phyloP scores from a whole-genome alignment of 2,888 invertebrate genomes.

The Tolmerus cingulatus region DNA sequence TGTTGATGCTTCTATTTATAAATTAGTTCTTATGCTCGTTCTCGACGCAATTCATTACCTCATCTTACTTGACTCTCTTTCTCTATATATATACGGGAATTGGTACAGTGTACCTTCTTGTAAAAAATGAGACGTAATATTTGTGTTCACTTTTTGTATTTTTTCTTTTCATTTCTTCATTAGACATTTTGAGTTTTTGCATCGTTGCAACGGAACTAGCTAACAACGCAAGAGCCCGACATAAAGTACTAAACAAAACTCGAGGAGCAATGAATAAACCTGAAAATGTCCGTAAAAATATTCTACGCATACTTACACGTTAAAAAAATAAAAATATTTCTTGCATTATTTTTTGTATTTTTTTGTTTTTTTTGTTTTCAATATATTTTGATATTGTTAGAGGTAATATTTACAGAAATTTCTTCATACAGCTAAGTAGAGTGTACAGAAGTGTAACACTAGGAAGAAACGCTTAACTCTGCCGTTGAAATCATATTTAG shows the following conservation, averaged over 20 bases:
- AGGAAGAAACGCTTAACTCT: constrained; percentile 4
- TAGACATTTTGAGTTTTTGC: not conserved
- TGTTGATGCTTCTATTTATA: not conserved
- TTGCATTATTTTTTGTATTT: constrained; percentile 27
- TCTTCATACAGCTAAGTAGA: not conserved
- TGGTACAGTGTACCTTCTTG: not conserved
- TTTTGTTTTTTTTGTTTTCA: not conserved
- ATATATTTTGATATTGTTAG: not conserved
- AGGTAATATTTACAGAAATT: constrained; percentile 25
- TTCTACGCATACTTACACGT: constrained; percentile 21
- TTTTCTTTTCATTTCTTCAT: not conserved
- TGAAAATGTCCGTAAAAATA: not conserved
- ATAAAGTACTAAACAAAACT: not conserved
- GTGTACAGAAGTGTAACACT: not conserved
- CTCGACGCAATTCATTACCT: not conserved
- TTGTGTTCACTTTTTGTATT: constrained; percentile 24
- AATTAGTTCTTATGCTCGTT: not conserved
- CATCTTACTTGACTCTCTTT: not conserved
- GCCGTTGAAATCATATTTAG: not conserved
- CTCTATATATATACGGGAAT: not conserved
- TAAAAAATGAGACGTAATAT: constrained; percentile 8
- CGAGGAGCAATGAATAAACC: not conserved
- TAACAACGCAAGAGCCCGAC: not conserved
- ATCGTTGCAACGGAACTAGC: not conserved
- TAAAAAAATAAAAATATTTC: constrained; percentile 30